These are phyloP conservation scores for Gryllus bimaculatus DNA, from an alignment of 1,140 invertebrate genomes.

Conservation along the genomic window DNA sequence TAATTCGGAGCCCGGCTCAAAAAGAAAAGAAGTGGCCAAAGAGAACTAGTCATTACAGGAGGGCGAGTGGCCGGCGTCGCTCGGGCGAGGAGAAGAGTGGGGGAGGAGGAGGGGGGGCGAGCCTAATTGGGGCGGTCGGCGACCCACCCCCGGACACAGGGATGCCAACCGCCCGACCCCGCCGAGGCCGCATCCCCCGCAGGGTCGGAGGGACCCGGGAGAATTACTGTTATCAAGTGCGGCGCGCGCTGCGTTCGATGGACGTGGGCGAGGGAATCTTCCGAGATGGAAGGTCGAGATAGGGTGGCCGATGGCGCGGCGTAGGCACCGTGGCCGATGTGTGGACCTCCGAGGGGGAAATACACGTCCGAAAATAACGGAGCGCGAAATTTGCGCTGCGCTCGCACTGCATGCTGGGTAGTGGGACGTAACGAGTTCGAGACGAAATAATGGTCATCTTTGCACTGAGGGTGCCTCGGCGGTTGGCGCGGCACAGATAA, in stretches of 20 bases:
- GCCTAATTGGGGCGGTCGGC: neutral
- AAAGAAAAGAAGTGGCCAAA: neutral
- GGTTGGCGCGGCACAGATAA: no score
- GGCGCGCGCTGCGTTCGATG: neutral
- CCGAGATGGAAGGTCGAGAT: neutral
- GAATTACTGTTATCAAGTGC: neutral
- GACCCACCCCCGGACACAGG: neutral
- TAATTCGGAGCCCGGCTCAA: neutral
- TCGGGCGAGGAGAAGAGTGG: no score
- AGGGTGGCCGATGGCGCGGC: neutral
- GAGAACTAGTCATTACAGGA: neutral
- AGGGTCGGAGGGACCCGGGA: no score
- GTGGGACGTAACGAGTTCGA: neutral
- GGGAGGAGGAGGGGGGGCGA: neutral
- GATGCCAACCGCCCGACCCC: no score
- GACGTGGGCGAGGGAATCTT: neutral
- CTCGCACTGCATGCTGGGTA: neutral
- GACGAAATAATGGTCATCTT: neutral
- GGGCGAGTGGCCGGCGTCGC: neutral
- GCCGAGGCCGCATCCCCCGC: neutral
- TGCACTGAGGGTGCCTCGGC: neutral
- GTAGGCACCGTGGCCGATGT: neutral
- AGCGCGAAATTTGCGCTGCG: neutral
- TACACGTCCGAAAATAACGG: neutral
- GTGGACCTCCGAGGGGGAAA: neutral